phyloP scores from a whole-genome alignment of 2,113 vertebrate species.

The Meriones unguiculatus region DNA sequence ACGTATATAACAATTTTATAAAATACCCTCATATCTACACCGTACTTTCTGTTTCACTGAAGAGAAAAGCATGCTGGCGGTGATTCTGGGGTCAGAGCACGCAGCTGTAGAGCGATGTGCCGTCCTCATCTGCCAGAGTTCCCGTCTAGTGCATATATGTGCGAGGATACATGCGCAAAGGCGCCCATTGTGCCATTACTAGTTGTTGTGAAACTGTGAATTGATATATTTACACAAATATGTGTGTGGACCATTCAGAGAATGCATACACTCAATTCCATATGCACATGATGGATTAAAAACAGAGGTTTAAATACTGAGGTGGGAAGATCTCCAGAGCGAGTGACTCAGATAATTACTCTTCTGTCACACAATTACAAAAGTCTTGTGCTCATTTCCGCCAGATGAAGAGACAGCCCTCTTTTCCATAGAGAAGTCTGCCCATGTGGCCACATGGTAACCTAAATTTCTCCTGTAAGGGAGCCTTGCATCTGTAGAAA shows the following conservation, averaged over 20 bases:
- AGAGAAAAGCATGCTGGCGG: neutral
- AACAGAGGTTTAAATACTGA: neutral
- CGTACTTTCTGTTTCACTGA: conserved; percentile 20
- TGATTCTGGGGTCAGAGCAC: neutral
- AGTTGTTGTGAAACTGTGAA: neutral
- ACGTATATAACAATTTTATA: neutral
- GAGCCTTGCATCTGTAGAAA: conserved; percentile 7
- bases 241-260: neutral
- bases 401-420: neutral
- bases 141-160: neutral
- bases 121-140: neutral
- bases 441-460: neutral
- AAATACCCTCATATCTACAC: neutral
- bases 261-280: neutral
- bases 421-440: neutral
- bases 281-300: neutral
- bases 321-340: neutral
- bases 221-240: neutral
- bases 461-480: conserved; percentile 30
- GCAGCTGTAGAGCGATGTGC: neutral
- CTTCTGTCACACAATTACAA: neutral
- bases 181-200: neutral
- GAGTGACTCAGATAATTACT: neutral
- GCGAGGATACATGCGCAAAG: neutral
- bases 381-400: neutral